Evolutionary conservation across 2,888 invertebrate species (phyloP), one percentile per base, ranked within the genome.

Genomic region (Hemithea aestivaria): DNA sequence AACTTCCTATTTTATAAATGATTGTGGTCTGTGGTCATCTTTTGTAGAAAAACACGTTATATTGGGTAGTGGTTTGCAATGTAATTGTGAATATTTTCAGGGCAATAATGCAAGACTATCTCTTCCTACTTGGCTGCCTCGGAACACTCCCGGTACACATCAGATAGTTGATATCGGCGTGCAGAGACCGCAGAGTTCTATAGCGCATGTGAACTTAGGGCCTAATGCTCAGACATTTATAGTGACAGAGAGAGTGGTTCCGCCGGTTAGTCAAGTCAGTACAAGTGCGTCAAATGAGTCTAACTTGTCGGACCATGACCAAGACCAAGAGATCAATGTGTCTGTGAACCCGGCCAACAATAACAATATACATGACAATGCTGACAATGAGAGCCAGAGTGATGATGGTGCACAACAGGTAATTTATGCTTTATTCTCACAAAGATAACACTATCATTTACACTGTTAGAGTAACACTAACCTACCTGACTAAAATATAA

Each of bases 391-490:
- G 20, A 84, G 80, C 39, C 79, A 81, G 47, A 85, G 87, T 66
- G 87, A 87, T 38, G 85, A 85, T 63, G 83, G 83, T 6, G 63
- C 72, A 31, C 80, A 79, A 45, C 83, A 83, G 81, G 87, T 85
- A 49, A 50, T 3, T 12, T 27, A 27, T n/a, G 29, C 22, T 30
- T 29, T 33, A 6, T 9, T 34, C 5, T 24, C 27, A 20, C 7
- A 6, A 9, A 9, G 9, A 6, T 6, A 9, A 16, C 7, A n/a
- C 7, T 31, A n/a, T 23, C 7, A 4, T 23, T n/a, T 2, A 4
- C 26, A 26, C 26, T 11, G 26, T 2, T 26, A n/a, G n/a, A n/a
- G n/a, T n/a, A n/a, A n/a, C n/a, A n/a, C n/a, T n/a, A n/a, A n/a
- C n/a, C n/a, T n/a, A n/a, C n/a, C n/a, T n/a, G n/a, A n/a, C n/a